Evolutionary conservation across 1,140 invertebrate species (phyloP), one percentile per base, ranked within the genome.

Genomic region (Drosophila suzukii): DNA sequence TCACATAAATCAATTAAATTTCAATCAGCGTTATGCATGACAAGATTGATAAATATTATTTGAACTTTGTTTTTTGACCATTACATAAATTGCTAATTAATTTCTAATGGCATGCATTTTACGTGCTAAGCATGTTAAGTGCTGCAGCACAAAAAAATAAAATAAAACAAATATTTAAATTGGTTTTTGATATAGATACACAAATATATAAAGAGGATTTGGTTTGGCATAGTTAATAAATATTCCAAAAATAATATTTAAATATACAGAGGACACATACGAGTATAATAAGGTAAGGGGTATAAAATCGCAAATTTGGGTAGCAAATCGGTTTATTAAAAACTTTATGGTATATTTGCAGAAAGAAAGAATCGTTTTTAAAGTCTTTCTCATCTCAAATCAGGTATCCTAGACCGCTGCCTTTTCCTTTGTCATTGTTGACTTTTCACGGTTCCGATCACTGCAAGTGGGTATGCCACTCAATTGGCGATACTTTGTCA

Each of bases 401-500:
- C 8, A 34, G 41, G 57, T 46, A 34, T 15, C n/a, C 30, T 11
- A 15, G 4, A 11, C n/a, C 12, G 3, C 56, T 11, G 12, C 7
- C 27, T n/a, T 44, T 46, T 55, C 36, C 51, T 65, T 62, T 71
- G 51, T 41, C 46, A n/a, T 13, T 51, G 49, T 56, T 72, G 55
- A 70, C 59, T 44, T 46, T 56, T 66, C 27, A 43, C 20, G 61
- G 46, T 47, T 47, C n/a, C 53, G 53, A 44, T 77, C 51, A 36
- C 39, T 49, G 44, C 58, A 36, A 65, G 46, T 43, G 61, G n/a
- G 8, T 27, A 27, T 15, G 36, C 44, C 47, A 20, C 62, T 68
- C 75, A 43, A 61, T 78, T 60, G 73, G 58, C 54, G 62, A 79
- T 78, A 89, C 84, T 89, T 83, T 88, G 84, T 78, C 83, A 86